A percentile compares a stretch with the other conserved stretches of the same genome.
These are phyloP conservation scores for Pterois miles DNA, from an alignment of 2,797 vertebrate species.

Conservation along the genomic window DNA sequence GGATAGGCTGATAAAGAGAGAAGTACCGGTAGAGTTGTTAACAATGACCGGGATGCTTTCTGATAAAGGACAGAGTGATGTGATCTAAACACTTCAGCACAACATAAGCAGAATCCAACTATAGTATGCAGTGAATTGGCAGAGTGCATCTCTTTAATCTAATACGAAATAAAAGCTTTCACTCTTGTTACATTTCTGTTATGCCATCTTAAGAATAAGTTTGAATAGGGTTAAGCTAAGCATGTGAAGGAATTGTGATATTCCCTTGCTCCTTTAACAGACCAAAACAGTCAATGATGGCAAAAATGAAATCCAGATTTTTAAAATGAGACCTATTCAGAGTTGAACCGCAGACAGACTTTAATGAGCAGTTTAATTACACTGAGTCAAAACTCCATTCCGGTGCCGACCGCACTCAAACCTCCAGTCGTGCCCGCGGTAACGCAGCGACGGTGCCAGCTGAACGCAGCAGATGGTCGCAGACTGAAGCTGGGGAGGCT, in stretches of 20 bases:
- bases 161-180: background rate
- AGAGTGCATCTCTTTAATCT: background rate
- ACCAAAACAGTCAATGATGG: background rate
- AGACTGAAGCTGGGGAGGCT: slow-evolving; percentile 37
- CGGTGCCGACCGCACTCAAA: background rate
- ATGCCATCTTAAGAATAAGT: background rate
- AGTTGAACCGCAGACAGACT: slow-evolving; percentile 47
- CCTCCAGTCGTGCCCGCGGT: slow-evolving; percentile 26
- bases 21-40: background rate
- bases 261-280: background rate
- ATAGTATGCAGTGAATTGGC: background rate
- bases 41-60: background rate
- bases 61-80: background rate
- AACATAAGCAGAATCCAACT: background rate
- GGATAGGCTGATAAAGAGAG: background rate
- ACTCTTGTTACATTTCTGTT: background rate
- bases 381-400: slow-evolving; percentile 14
- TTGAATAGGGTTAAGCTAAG: background rate
- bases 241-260: background rate
- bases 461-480: slow-evolving; percentile 63
- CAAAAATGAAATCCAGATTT: background rate
- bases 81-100: background rate
- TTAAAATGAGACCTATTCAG: slow-evolving; percentile 4
- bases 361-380: slow-evolving; percentile 54
- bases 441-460: slow-evolving; percentile 40